A percentile compares a stretch with the other conserved stretches of the same genome.
phyloP scores from a whole-genome alignment of 2,888 invertebrate species.

The Stenotaenia linearis region DNA sequence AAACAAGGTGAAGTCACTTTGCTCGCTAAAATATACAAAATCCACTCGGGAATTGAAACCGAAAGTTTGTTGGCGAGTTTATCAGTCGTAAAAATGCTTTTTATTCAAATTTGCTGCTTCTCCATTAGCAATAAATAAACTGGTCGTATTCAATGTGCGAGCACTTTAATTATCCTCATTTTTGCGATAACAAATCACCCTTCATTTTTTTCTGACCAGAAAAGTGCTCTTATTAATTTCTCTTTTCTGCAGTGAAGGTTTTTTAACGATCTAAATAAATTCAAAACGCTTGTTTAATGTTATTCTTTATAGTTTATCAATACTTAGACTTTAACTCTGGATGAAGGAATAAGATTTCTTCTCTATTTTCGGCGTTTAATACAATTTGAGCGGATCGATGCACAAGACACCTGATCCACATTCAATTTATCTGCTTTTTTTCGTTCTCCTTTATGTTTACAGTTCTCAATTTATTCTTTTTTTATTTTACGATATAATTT shows the following conservation, averaged over 20 bases:
- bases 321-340: neutral
- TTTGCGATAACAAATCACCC: constrained; percentile 14
- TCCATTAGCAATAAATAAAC: constrained; percentile 21
- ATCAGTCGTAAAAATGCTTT: constrained; percentile 21
- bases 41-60: neutral
- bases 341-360: neutral
- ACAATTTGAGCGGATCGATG: neutral
- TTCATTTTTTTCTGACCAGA: neutral
- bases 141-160: neutral
- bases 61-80: neutral
- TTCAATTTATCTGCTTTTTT: neutral
- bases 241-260: neutral
- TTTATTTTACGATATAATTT: neutral
- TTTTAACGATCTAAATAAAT: neutral
- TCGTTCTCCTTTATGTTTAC: neutral
- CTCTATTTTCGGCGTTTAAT: neutral
- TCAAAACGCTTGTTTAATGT: neutral
- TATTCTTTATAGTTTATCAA: neutral
- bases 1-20: neutral
- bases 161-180: constrained; percentile 10
- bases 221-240: neutral
- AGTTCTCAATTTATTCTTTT: neutral
- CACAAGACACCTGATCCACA: neutral
- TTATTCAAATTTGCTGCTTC: neutral
- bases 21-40: neutral